phyloP scores from a whole-genome alignment of 2,888 invertebrate genomes.

The Phymatocera aterrima region DNA sequence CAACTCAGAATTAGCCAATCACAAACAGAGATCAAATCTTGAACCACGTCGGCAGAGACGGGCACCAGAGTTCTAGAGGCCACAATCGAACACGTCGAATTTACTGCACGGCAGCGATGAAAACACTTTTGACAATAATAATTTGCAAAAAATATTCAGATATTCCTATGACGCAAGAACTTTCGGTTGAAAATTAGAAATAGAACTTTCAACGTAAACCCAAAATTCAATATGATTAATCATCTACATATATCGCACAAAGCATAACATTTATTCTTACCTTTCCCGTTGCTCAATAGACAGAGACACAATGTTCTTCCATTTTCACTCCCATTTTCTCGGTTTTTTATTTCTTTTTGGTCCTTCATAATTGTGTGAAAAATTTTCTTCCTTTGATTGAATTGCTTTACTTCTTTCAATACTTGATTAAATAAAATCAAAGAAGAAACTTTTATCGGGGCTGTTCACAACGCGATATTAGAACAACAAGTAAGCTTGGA shows the following conservation, averaged over 20 bases:
- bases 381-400: neutral
- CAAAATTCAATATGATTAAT: too few relatives aligned
- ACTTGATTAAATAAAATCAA: neutral
- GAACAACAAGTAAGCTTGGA: constrained; percentile 41
- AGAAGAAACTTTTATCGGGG: neutral
- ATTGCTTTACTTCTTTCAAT: neutral
- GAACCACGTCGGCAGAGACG: too few relatives aligned
- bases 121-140: too few relatives aligned
- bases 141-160: too few relatives aligned
- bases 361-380: constrained; percentile 47
- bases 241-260: neutral
- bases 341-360: constrained; percentile 41
- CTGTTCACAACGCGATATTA: constrained; percentile 37
- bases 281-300: constrained; percentile 5
- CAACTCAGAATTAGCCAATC: too few relatives aligned
- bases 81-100: too few relatives aligned
- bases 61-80: too few relatives aligned
- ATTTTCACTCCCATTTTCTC: constrained; percentile 41
- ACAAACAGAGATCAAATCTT: too few relatives aligned
- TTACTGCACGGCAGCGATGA: too few relatives aligned
- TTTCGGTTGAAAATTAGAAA: too few relatives aligned
- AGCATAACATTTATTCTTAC: constrained; percentile 7
- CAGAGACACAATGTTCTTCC: constrained; percentile 39
- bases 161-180: too few relatives aligned
- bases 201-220: too few relatives aligned